Base-by-base conservation (phyloP, 1,140 invertebrate genomes). In the Drosophila orosa region DNA sequence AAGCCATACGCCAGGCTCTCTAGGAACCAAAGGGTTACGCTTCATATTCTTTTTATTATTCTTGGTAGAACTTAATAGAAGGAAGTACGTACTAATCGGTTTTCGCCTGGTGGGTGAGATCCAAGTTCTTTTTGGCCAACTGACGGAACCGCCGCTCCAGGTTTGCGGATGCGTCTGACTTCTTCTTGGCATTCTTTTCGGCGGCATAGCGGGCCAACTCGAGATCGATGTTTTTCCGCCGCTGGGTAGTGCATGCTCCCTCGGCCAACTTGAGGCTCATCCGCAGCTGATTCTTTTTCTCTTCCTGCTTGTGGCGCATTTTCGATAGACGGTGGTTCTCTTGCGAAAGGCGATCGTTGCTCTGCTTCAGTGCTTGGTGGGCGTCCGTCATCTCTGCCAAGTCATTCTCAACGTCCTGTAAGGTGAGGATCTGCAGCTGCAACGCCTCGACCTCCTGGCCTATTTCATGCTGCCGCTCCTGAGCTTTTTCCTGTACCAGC, bases 401-500 rank as follows among this genome's bases (percentile, higher is more conserved):
- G 0, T 58, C 25, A 6, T 24, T 61, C 10, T 78, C 59, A 0
- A 17, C 22, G 0, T 2, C 2, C 1, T 10, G 15, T 0, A 80
- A 12, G 0, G 24, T 37, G 7, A 25, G 5, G 9, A 50, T 76
- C 3, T 40, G 12, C 1, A 42, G n/a, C 4, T 19, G n/a, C 0
- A 78, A 9, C 0, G 9, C 6, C 0, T 47, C 37, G 3, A 86
- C 8, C 17, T 90, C 63, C 35, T 57, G 85, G 12, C 25, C 22
- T 12, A 60, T 0, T 0, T 0, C 0, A 9, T n/a, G 0, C 2
- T 67, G 5, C 2, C 17, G 31, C 0, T 71, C 95, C 22, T 95
- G 94, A 0, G 95, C 92, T 35, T 93, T 92, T 78, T 97, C 96
- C 27, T 93, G 92, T 4, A 94, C 93, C 12, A 96, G 71, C 24